Percentiles rank a stretch among this genome's conserved stretches.
These are phyloP conservation scores for Xyliphius kryptos DNA, from an alignment of 2,113 vertebrate species.

Conservation along the genomic window DNA sequence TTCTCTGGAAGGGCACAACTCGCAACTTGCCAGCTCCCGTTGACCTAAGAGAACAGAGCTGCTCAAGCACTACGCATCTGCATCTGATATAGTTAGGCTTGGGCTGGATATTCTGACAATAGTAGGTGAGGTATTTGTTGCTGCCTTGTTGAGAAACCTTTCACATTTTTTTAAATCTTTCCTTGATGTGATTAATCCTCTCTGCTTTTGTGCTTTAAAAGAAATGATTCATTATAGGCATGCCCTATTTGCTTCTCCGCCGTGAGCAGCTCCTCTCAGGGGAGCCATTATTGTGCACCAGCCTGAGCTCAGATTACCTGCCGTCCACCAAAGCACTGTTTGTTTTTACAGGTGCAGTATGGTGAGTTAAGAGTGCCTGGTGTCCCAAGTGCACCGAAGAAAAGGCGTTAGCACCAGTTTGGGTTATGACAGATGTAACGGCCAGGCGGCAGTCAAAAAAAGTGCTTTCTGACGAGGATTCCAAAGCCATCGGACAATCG, in stretches of 20 bases:
- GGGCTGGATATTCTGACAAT: slow-evolving; percentile 51
- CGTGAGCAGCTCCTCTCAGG: slow-evolving; percentile 69
- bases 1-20: slow-evolving; percentile 50
- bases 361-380: slow-evolving; percentile 73
- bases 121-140: slow-evolving; percentile 47
- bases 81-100: slow-evolving; percentile 81
- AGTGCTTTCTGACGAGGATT: neutral
- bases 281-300: slow-evolving; percentile 85
- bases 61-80: slow-evolving; percentile 65
- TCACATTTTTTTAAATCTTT: slow-evolving; percentile 89
- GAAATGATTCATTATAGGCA: slow-evolving; percentile 95
- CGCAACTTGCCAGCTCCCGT: slow-evolving; percentile 41
- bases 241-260: slow-evolving; percentile 77
- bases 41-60: slow-evolving; percentile 50
- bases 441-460: slow-evolving; percentile 21
- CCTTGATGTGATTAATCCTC: slow-evolving; percentile 93
- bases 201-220: slow-evolving; percentile 91
- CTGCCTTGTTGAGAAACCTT: slow-evolving; percentile 75
- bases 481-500: neutral
- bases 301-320: slow-evolving; percentile 84
- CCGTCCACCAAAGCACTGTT: slow-evolving; percentile 74
- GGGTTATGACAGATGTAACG: neutral
- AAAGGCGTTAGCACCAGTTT: slow-evolving; percentile 66
- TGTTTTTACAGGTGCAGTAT: slow-evolving; percentile 98
- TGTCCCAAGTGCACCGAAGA: slow-evolving; percentile 74